Percentiles rank a stretch among this genome's conserved stretches.
Evolutionary conservation across 2,888 invertebrate genomes (phyloP).

Genomic region (Heteromyza rotundicornis): DNA sequence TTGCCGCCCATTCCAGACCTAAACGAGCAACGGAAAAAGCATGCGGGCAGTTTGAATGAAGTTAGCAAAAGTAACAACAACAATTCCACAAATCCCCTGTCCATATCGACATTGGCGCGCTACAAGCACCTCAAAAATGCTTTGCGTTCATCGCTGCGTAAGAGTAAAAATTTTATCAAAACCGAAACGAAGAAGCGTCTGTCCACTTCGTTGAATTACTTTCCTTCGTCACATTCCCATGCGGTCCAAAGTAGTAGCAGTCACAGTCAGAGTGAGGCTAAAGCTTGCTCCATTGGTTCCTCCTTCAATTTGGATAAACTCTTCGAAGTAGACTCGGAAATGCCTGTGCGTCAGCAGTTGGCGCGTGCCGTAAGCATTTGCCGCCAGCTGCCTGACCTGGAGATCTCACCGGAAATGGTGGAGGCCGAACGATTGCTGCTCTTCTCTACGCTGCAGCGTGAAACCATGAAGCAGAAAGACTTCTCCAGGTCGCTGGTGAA

Average conservation of each 20-base stretch:
- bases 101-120: constrained; percentile 35
- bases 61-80: constrained; percentile 9
- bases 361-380: constrained; percentile 64
- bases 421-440: constrained; percentile 65
- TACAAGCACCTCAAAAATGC: constrained; percentile 54
- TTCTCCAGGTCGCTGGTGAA: constrained; percentile 13
- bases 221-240: not conserved
- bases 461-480: constrained; percentile 16
- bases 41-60: constrained; percentile 25
- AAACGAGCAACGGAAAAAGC: not conserved
- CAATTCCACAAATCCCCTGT: not conserved
- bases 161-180: constrained; percentile 50
- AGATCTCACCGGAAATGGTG: constrained; percentile 63
- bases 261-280: not conserved
- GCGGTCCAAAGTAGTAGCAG: not conserved
- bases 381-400: constrained; percentile 62
- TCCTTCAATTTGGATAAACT: constrained; percentile 46
- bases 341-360: constrained; percentile 56
- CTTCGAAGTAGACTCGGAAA: constrained; percentile 41
- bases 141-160: constrained; percentile 56
- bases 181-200: constrained; percentile 49
- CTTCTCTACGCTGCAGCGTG: constrained; percentile 52
- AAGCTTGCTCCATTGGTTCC: not conserved
- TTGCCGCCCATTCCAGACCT: not conserved
- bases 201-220: constrained; percentile 36